A percentile compares a stretch with the other conserved stretches of the same genome.
Conservation (phyloP, 2,797 vertebrate genomes). For the Gephyroberyx darwinii region DNA sequence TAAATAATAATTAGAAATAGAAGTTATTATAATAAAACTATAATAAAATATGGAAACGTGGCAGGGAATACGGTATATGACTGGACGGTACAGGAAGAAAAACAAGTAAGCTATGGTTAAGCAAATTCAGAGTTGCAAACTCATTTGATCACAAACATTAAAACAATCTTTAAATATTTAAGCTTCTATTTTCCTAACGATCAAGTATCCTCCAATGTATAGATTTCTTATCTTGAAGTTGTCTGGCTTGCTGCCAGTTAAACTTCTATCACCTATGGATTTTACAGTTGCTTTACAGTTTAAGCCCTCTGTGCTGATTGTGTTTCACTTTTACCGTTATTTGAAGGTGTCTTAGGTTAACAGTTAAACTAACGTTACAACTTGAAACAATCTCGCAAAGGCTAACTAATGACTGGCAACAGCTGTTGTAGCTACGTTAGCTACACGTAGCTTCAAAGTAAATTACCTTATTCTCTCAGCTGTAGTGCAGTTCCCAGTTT, state of each 20-base stretch:
- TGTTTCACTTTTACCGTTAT: background rate
- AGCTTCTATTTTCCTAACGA: too few relatives aligned
- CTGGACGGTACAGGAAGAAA: background rate
- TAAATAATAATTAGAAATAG: too few relatives aligned
- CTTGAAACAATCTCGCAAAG: background rate
- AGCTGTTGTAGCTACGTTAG: background rate
- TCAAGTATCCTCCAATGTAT: too few relatives aligned
- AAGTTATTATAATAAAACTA: too few relatives aligned
- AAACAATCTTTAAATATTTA: too few relatives aligned
- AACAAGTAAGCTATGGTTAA: background rate
- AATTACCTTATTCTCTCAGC: constrained; percentile 89
- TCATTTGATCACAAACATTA: too few relatives aligned
- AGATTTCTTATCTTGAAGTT: too few relatives aligned
- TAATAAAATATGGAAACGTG: too few relatives aligned
- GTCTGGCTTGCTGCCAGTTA: too few relatives aligned
- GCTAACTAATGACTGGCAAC: constrained; percentile 5
- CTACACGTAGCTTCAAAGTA: constrained; percentile 1
- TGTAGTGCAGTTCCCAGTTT: constrained; percentile 92
- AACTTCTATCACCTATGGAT: too few relatives aligned
- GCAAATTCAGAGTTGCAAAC: background rate
- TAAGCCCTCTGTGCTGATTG: background rate
- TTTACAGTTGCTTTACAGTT: too few relatives aligned
- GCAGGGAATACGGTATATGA: background rate
- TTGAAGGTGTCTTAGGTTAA: background rate
- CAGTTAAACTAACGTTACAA: background rate